A percentile compares a stretch with the other conserved stretches of the same genome.
phyloP scores from a whole-genome alignment of 2,888 invertebrate genomes.

The Andrena haemorrhoa region DNA sequence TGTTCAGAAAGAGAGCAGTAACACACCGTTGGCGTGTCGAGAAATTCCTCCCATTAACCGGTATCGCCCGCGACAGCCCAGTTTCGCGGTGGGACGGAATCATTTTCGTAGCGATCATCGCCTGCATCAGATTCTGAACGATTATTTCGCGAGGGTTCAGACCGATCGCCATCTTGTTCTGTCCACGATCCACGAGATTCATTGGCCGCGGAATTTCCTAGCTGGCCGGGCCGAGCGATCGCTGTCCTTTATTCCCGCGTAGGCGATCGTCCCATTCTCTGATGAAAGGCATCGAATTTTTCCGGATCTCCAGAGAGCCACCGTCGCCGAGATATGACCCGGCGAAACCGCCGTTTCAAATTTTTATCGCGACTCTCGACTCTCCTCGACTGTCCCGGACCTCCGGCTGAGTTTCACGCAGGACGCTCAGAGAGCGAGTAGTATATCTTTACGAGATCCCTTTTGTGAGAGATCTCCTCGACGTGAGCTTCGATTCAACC shows the following conservation, averaged over 20 bases:
- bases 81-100: neutral
- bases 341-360: conserved; percentile 47
- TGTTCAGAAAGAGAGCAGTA: neutral
- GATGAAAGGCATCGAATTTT: conserved; percentile 38
- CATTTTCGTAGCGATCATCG: neutral
- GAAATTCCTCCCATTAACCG: conserved; percentile 3
- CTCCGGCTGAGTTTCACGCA: conserved; percentile 15
- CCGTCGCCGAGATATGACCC: conserved; percentile 38
- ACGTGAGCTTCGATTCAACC: conserved; percentile 7
- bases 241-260: conserved; percentile 12
- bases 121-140: neutral
- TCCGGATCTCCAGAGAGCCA: conserved; percentile 37
- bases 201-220: conserved; percentile 43
- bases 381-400: conserved; percentile 18
- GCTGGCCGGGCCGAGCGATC: conserved; percentile 15
- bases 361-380: conserved; percentile 39
- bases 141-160: conserved; percentile 14
- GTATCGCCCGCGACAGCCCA: neutral
- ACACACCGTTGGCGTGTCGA: conserved; percentile 27
- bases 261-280: conserved; percentile 29
- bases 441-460: neutral
- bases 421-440: conserved; percentile 3
- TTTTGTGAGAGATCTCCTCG: conserved; percentile 8
- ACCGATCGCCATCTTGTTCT: neutral
- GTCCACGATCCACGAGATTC: conserved; percentile 45